phyloP scores from a whole-genome alignment of 1,140 invertebrate genomes.

The Coboldia fuscipes region DNA sequence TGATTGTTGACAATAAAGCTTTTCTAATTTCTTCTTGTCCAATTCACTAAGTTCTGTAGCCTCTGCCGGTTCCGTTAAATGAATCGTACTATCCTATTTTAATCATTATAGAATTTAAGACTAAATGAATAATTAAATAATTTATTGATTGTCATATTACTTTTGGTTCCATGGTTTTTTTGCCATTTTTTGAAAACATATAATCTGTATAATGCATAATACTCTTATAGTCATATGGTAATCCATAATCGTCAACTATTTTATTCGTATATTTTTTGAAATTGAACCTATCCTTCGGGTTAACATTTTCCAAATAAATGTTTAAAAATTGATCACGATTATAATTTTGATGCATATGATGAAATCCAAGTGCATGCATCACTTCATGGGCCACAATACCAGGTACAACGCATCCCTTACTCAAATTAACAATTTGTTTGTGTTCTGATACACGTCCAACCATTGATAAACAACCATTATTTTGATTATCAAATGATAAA shows the following conservation, averaged over 20 bases:
- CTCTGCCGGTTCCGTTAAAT: too few relatives aligned
- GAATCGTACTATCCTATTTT: too few relatives aligned
- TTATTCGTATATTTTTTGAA: conserved; percentile 12
- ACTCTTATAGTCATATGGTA: conserved; percentile 23
- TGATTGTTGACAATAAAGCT: too few relatives aligned
- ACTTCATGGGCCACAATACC: conserved; percentile 30
- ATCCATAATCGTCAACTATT: conserved; percentile 10
- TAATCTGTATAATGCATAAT: conserved; percentile 26
- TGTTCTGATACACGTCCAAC: conserved; percentile 10
- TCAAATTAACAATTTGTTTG: conserved; percentile 12
- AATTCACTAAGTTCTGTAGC: too few relatives aligned
- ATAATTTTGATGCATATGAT: conserved; percentile 29
- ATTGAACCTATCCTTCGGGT: conserved; percentile 14
- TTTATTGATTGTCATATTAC: too few relatives aligned
- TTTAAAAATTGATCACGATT: conserved; percentile 27
- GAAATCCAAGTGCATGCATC: conserved; percentile 28
- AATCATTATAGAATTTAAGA: too few relatives aligned
- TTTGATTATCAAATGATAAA: conserved; percentile 11
- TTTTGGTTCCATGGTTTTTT: too few relatives aligned
- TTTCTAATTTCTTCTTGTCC: too few relatives aligned
- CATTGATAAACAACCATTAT: conserved; percentile 10
- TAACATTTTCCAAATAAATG: conserved; percentile 30
- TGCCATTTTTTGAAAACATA: conserved; percentile 22
- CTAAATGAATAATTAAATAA: too few relatives aligned
- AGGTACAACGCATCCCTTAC: conserved; percentile 10